A percentile compares a stretch with the other conserved stretches of the same genome.
These are phyloP conservation scores for Pantelozetes paolii DNA, from an alignment of 2,888 invertebrate genomes.

Conservation along the genomic window DNA sequence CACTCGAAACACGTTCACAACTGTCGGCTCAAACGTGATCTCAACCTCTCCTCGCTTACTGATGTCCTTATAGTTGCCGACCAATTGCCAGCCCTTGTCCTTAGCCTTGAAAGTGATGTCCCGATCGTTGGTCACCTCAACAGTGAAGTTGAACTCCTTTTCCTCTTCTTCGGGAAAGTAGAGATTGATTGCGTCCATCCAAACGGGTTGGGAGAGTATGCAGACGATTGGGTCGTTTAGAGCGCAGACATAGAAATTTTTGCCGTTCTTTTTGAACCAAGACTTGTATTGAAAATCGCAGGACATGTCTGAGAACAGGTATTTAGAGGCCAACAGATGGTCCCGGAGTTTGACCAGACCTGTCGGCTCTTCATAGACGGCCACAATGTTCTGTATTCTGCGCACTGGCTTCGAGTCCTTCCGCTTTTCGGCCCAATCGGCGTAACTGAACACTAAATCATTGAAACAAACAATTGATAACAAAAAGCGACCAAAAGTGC, in stretches of 20 bases:
- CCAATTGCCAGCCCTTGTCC: conserved; percentile 5
- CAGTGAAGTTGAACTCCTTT: background rate
- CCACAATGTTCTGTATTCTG: background rate
- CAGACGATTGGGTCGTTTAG: conserved; percentile 11
- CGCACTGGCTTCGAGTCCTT: background rate
- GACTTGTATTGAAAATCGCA: conserved; percentile 6
- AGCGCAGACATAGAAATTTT: conserved; percentile 28
- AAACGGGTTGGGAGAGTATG: conserved; percentile 19
- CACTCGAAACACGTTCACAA: conserved; percentile 24
- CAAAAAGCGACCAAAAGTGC: too few species aligned
- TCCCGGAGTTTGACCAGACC: conserved; percentile 21
- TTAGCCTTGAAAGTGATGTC: background rate
- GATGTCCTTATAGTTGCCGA: conserved; percentile 8
- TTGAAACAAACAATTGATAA: background rate
- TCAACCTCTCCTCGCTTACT: conserved; percentile 9
- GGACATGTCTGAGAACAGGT: conserved; percentile 7
- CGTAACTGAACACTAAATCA: background rate
- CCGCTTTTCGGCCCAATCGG: conserved; percentile 1
- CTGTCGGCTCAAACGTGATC: background rate
- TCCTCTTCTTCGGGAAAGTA: conserved; percentile 12
- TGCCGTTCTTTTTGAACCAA: conserved; percentile 18
- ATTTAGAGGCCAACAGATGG: conserved; percentile 22
- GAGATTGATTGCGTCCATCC: conserved; percentile 20
- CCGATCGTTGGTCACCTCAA: background rate
- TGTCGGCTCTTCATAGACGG: conserved; percentile 9